Base-by-base conservation (phyloP, 2,113 vertebrate species). In the Ophthalmolycus amberensis region DNA sequence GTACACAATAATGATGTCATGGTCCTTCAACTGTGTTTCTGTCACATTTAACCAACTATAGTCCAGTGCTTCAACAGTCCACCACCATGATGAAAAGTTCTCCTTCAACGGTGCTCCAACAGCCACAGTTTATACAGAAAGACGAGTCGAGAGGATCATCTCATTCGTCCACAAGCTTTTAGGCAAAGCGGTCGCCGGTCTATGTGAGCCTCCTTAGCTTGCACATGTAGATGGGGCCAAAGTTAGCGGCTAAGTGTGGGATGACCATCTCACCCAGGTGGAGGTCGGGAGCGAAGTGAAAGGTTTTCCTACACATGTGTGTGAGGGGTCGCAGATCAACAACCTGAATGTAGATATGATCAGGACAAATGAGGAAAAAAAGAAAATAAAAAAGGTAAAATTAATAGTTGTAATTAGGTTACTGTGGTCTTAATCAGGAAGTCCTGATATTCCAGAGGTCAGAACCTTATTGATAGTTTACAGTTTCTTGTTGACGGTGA, bases 141-240 rank as follows among this genome's bases (percentile, higher is more conserved):
- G 8, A 42, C 4, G 22, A 68, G 22, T 27, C 34, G 4, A 56
- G 38, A 66, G 22, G 50, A 38, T 59, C 25, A 4, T 9, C 11
- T 44, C 40, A 27, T 22, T 3, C n/a, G 62, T 62, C 54, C 62
- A 11, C 25, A 2, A 44, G 15, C 14, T 34, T 62, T 66, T 0
- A 29, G 9, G 16, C 22, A 64, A 84, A 38, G 9, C 9, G 1
- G 63, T 34, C 64, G 2, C 52, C 1, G 5, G 46, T 56, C 89
- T 96, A 96, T 0, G 89, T 91, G 16, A 95, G 44, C 40, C 96
- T 94, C 46, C 42, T 82, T 14, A 99, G 89, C 86, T 97, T 99
- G 92, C 98, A 99, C 93, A 99, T 95, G 90, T 97, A 99, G 91
- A 96, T 95, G 8, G 98, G 98, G 46, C 98, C 98, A 65, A 98